phyloP scores from a whole-genome alignment of 2,113 vertebrate genomes.

The Notechis scutatus region DNA sequence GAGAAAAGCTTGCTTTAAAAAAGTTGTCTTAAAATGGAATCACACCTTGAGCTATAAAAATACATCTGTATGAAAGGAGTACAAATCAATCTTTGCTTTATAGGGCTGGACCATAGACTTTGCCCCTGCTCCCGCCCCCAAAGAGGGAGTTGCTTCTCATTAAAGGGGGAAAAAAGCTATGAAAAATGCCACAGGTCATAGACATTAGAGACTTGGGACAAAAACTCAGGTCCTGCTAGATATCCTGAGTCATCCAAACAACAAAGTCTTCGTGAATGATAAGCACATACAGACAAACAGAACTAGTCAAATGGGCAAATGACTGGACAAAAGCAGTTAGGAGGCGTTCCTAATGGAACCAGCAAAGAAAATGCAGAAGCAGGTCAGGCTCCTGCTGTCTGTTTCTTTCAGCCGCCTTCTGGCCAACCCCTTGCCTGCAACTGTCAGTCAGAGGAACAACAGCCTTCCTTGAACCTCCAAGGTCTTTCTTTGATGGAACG shows the following conservation, averaged over 20 bases:
- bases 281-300: neutral
- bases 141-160: neutral
- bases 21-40: neutral
- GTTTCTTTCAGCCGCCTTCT: neutral
- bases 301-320: conserved; percentile 10
- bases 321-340: conserved; percentile 32
- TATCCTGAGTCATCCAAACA: neutral
- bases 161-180: too few species aligned
- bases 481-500: neutral
- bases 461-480: conserved; percentile 3
- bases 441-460: neutral
- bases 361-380: conserved; percentile 19
- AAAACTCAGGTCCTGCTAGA: neutral
- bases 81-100: neutral
- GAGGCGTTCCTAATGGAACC: conserved; percentile 21
- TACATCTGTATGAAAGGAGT: conserved; percentile 34
- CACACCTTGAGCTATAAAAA: conserved; percentile 41
- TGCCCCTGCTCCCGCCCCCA: neutral
- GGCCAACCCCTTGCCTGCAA: accelerated
- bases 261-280: neutral
- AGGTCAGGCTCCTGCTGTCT: neutral
- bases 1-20: neutral
- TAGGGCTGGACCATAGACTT: neutral
- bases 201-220: neutral
- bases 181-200: neutral